phyloP scores from a whole-genome alignment of 2,797 vertebrate genomes.

The Calcarius lapponicus region DNA sequence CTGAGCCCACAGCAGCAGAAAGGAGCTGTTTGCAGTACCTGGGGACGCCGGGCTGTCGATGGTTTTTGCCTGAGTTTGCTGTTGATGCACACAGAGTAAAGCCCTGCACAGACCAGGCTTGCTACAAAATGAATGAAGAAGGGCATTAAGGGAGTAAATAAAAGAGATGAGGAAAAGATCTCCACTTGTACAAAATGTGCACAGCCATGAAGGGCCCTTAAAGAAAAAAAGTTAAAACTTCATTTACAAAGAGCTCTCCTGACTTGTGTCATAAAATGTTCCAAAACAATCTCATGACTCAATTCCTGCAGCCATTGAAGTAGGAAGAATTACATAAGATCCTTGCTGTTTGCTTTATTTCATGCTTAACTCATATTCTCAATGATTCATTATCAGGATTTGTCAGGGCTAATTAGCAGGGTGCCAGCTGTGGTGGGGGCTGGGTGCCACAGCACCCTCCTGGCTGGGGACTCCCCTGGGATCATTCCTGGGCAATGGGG shows the following conservation, averaged over 20 bases:
- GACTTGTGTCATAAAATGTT: slow-evolving; percentile 5
- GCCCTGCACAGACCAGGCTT: neutral
- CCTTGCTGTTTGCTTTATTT: neutral
- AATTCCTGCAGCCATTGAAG: slow-evolving; percentile 15
- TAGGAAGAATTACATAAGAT: slow-evolving; percentile 7
- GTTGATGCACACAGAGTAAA: neutral
- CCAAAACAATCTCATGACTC: slow-evolving; percentile 6
- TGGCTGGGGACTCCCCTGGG: neutral
- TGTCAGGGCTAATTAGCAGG: slow-evolving; percentile 38
- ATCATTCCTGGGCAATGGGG: neutral
- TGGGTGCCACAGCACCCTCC: neutral
- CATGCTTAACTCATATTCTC: neutral
- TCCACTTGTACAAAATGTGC: neutral
- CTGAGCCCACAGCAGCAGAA: neutral
- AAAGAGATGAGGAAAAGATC: neutral
- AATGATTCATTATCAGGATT: slow-evolving; percentile 38
- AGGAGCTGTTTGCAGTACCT: neutral
- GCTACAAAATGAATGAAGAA: neutral
- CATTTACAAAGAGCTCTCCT: neutral
- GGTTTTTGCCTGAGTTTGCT: neutral
- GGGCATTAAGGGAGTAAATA: neutral
- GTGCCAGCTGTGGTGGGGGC: neutral
- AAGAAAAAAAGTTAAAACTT: neutral
- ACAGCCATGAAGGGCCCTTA: neutral
- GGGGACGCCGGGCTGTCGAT: neutral